phyloP scores from a whole-genome alignment of 2,797 vertebrate genomes.

The Carcharodon carcharias region DNA sequence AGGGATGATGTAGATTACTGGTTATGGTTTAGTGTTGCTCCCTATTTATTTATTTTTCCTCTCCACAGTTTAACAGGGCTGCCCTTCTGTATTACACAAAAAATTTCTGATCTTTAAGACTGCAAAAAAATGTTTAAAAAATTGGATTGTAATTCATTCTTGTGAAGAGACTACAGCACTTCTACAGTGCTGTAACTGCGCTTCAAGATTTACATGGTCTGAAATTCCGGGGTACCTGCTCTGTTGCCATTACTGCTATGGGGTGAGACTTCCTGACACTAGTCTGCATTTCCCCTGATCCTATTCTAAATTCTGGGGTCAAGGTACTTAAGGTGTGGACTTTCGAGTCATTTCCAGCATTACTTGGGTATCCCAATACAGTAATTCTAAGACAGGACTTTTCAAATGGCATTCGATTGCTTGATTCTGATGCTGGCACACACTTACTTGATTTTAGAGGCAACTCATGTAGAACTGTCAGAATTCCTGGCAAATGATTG shows the following conservation, averaged over 20 bases:
- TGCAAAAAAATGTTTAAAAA: background rate
- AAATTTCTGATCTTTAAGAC: background rate
- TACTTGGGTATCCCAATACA: background rate
- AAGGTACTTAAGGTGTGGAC: background rate
- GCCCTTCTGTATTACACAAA: slow-evolving; percentile 16
- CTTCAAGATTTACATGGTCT: background rate
- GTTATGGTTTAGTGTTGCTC: background rate
- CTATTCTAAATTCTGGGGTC: background rate
- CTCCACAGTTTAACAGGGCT: background rate
- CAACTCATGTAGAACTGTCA: background rate
- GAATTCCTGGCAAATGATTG: background rate
- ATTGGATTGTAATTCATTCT: background rate
- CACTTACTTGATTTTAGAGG: background rate
- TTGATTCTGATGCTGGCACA: background rate
- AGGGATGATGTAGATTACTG: background rate
- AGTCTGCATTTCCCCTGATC: background rate
- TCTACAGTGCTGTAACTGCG: background rate
- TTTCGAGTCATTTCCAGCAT: background rate
- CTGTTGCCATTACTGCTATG: background rate
- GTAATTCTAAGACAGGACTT: background rate
- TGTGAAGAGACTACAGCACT: background rate
- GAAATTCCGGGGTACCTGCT: background rate
- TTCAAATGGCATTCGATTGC: background rate
- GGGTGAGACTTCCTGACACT: background rate
- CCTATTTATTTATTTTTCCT: slow-evolving; percentile 15